Percentiles rank a stretch among this genome's conserved stretches.
These are phyloP conservation scores for Hypanus sabinus DNA, from an alignment of 2,113 vertebrate genomes.

Conservation along the genomic window DNA sequence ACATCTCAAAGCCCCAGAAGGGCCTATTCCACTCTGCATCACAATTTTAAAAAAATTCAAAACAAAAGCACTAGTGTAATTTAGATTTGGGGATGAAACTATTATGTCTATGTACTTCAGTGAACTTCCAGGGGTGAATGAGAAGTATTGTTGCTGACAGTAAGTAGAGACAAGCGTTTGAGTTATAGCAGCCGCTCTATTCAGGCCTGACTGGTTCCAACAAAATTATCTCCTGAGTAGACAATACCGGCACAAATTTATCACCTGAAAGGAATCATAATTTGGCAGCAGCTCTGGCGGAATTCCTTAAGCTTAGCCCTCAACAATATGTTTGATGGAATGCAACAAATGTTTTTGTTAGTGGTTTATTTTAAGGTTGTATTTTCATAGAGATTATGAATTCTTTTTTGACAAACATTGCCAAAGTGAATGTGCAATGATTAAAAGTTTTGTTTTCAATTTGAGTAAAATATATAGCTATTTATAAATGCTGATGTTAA, in stretches of 20 bases:
- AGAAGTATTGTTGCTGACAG: neutral
- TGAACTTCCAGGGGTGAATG: neutral
- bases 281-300: constrained; percentile 13
- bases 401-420: constrained; percentile 9
- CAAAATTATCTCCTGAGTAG: constrained; percentile 19
- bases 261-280: constrained; percentile 32
- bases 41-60: too few species aligned
- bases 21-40: too few species aligned
- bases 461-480: neutral
- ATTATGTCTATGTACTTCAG: neutral
- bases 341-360: neutral
- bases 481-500: neutral
- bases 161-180: neutral
- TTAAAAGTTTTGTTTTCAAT: neutral
- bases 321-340: constrained; percentile 3
- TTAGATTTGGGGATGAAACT: neutral
- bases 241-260: neutral
- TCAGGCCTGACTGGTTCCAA: neutral
- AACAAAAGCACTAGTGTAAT: neutral
- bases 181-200: neutral
- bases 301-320: neutral
- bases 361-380: constrained; percentile 28
- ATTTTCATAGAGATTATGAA: neutral
- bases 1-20: too few species aligned
- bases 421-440: neutral